These are phyloP conservation scores for Emmelina monodactyla DNA, from an alignment of 2,888 invertebrate species.

Conservation along the genomic window DNA sequence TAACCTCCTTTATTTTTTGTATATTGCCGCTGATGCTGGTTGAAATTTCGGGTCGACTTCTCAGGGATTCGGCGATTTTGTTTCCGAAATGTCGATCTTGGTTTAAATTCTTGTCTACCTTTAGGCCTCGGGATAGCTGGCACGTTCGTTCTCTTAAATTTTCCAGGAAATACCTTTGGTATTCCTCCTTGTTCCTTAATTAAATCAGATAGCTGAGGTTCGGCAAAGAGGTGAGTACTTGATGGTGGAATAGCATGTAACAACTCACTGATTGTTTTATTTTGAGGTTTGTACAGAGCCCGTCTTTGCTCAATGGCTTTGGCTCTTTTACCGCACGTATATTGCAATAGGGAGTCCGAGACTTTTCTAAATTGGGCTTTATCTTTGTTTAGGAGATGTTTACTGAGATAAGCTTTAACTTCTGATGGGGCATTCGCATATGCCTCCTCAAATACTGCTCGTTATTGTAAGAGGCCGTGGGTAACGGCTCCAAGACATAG, in stretches of 20 bases:
- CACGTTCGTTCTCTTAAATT: no score
- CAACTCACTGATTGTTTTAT: conserved; percentile 10
- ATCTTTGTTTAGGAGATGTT: conserved; percentile 4
- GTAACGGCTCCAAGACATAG: conserved; percentile 9
- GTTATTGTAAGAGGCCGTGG: conserved; percentile 9
- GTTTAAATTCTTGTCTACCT: no score
- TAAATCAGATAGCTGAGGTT: conserved; percentile 9
- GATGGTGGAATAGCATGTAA: conserved; percentile 16
- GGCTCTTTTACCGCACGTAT: conserved; percentile 9
- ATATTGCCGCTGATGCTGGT: no score
- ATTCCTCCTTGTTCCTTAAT: conserved; percentile 14
- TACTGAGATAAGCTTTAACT: neutral
- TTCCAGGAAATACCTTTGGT: conserved; percentile 12
- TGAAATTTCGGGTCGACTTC: no score
- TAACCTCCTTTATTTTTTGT: no score
- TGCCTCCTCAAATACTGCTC: conserved; percentile 7
- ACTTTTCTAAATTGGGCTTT: conserved; percentile 7
- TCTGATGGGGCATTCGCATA: conserved; percentile 1
- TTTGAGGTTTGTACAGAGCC: conserved; percentile 6
- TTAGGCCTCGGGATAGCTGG: no score
- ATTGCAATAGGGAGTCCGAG: conserved; percentile 11
- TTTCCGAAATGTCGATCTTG: no score
- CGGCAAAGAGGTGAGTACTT: conserved; percentile 12
- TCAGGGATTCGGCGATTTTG: no score
- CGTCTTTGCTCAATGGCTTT: conserved; percentile 8